Percentiles rank a stretch among this genome's conserved stretches.
Conservation (phyloP, 1,140 invertebrate species). For the Bombus superbus region DNA sequence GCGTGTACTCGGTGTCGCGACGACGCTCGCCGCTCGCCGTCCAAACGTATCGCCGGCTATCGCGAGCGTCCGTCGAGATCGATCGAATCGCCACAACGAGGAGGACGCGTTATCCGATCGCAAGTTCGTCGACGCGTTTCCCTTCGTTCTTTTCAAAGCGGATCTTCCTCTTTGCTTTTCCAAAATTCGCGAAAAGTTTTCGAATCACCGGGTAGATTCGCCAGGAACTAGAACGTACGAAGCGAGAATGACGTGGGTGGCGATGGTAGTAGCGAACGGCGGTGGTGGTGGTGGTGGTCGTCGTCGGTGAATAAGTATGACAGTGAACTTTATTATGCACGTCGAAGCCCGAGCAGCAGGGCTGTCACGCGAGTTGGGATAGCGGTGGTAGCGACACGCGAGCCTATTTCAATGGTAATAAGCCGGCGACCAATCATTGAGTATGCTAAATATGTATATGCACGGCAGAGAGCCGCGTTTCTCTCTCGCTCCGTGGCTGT, state of each 20-base stretch:
- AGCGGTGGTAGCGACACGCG: conserved; percentile 53
- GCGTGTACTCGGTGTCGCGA: neutral
- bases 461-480: neutral
- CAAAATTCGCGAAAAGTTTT: neutral
- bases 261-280: neutral
- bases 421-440: conserved; percentile 68
- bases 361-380: conserved; percentile 66
- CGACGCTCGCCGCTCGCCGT: too few relatives aligned
- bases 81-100: too few relatives aligned
- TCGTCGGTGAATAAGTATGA: conserved; percentile 62
- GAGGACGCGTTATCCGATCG: too few relatives aligned
- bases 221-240: neutral
- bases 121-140: too few relatives aligned
- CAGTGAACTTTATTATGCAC: conserved; percentile 70
- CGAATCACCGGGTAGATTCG: neutral
- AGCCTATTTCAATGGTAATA: conserved; percentile 75
- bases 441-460: conserved; percentile 71
- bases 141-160: neutral
- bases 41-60: too few relatives aligned
- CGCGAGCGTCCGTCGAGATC: too few relatives aligned
- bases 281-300: neutral
- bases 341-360: conserved; percentile 60
- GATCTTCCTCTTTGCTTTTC: too few relatives aligned
- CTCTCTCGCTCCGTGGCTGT: neutral
- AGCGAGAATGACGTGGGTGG: neutral